Conservation (phyloP, 2,888 invertebrate species). For the Suillia variegata region DNA sequence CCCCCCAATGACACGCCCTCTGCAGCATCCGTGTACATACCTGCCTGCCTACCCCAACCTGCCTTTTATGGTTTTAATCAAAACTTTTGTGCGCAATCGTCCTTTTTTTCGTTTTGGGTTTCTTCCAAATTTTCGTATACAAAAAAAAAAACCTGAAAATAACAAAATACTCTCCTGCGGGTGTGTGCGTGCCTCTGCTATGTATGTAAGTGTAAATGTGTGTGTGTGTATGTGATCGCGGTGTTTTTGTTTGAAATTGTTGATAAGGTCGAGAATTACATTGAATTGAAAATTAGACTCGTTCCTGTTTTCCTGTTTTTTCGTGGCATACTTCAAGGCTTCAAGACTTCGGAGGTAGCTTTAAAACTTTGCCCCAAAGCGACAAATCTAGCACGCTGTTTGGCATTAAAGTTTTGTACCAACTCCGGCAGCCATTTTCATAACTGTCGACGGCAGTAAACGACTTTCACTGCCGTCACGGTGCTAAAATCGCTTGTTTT, state of each 20-base stretch:
- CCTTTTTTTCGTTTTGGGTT: not conserved
- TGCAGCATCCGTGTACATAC: not conserved
- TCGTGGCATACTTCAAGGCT: no score
- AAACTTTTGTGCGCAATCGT: not conserved
- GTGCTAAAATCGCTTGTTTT: not conserved
- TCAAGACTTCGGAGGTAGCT: no score
- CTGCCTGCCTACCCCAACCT: conserved; percentile 4
- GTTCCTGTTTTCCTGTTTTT: no score
- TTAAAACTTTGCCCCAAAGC: no score
- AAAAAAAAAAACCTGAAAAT: no score
- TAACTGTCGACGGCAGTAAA: not conserved
- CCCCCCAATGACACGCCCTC: not conserved
- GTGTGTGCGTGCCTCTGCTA: no score
- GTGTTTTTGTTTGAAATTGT: no score
- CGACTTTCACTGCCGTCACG: not conserved
- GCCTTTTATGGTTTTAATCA: conserved; percentile 1
- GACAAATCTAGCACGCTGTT: no score
- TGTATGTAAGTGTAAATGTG: not conserved
- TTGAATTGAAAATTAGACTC: no score
- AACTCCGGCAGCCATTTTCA: not conserved
- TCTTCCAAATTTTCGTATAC: no score
- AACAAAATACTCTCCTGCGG: no score
- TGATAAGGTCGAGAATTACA: no score
- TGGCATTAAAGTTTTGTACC: not conserved
- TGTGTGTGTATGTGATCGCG: not conserved